Evolutionary conservation across 2,797 vertebrate species (phyloP), one percentile per base, ranked within the genome.

Genomic region (Limnodromus scolopaceus): DNA sequence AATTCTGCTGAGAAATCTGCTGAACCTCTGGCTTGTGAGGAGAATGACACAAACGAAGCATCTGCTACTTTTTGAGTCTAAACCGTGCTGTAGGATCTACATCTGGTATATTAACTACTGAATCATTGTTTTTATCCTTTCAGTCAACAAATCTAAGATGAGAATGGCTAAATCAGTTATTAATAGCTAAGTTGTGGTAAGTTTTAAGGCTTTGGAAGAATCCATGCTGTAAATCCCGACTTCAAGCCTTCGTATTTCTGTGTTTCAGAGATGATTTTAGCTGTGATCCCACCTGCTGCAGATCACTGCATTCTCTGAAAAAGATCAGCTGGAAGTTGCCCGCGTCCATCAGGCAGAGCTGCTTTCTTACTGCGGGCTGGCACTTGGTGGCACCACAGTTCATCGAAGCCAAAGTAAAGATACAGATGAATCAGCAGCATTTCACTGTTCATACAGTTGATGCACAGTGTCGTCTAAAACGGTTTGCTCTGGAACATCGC

Each of bases 361-460:
- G 48, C 20, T 6, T 54, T 43, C 70, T 9, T 66, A 0, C 18
- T 17, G 8, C 2, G 6, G 24, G 1, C 24, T 1, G 87, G 63
- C 96, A 20, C 96, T 80, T 32, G 97, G 81, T 89, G 97, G 97
- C 95, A 92, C 81, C 48, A 55, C 72, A 95, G 93, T 7, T 41
- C 91, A 20, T 0, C 0, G 2, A 11, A 58, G 36, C 0, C 34
- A 22, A 11, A 41, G 64, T 1, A 6, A 12, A 11, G 32, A 1
- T 11, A 0, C 1, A 15, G 55, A 86, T 92, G 96, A 94, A 61
- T 95, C 97, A 95, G 96, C 96, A 93, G 43, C 68, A 8, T 53
- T n/a, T 18, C 34, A 0, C 16, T 6, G 22, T 2, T 32, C 28
- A 0, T 4, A 7, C 0, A 36, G 63, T 2, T 17, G 72, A 14